Evolutionary conservation across 1,140 invertebrate species (phyloP).

Genomic region (Zaprionus capensis): DNA sequence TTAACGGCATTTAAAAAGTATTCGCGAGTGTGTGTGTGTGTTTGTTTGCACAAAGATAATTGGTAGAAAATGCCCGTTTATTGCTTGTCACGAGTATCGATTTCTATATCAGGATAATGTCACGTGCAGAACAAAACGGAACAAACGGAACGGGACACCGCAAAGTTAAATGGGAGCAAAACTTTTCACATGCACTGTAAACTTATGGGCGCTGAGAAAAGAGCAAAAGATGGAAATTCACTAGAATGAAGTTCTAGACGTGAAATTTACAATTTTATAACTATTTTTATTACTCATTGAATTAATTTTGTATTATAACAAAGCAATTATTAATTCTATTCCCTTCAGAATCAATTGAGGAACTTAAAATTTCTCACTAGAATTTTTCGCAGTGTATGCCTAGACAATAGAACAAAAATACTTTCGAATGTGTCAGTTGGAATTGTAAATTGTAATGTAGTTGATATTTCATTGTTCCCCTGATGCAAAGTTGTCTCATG

Average conservation of each 20-base stretch:
- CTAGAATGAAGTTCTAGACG: too few species aligned
- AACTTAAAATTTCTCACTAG: too few species aligned
- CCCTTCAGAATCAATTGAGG: too few species aligned
- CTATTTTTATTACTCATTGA: background rate
- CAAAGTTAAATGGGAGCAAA: constrained; percentile 46
- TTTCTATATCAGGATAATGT: constrained; percentile 78
- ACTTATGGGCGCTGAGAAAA: too few species aligned
- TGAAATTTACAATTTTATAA: too few species aligned
- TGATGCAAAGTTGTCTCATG: constrained; percentile 1
- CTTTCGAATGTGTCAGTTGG: constrained; percentile 12
- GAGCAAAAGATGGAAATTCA: too few species aligned
- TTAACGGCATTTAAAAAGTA: constrained; percentile 72
- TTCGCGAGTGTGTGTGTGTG: constrained; percentile 42
- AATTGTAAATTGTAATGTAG: background rate
- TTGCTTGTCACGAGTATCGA: constrained; percentile 78
- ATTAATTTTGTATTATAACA: background rate
- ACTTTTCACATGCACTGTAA: constrained; percentile 15
- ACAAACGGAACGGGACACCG: constrained; percentile 21
- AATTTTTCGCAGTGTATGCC: background rate
- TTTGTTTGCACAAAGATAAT: constrained; percentile 59
- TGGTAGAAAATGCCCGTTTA: constrained; percentile 77
- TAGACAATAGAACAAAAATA: background rate
- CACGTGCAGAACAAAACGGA: constrained; percentile 66
- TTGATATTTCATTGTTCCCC: constrained; percentile 26
- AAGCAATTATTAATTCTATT: too few species aligned